Evolutionary conservation across 2,888 invertebrate genomes (phyloP).

Genomic region (Pseudanteris insignis): DNA sequence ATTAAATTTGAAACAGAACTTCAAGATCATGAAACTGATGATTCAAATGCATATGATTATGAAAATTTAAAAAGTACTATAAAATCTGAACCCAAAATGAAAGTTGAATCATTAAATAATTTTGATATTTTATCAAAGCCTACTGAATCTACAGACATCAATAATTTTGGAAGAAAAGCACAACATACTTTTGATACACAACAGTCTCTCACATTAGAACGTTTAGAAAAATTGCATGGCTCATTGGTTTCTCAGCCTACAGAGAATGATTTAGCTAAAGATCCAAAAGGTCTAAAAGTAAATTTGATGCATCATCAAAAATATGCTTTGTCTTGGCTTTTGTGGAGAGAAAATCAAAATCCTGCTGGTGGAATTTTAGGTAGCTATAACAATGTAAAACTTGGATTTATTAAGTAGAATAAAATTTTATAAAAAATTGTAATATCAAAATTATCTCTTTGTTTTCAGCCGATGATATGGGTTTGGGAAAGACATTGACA

Average conservation of each 20-base stretch:
- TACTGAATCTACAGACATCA: constrained; percentile 8
- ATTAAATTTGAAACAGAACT: background rate
- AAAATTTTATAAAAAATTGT: background rate
- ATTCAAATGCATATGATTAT: background rate
- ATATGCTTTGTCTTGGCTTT: constrained; percentile 86
- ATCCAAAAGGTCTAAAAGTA: constrained; percentile 74
- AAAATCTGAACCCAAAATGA: constrained; percentile 4
- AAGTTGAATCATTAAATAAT: constrained; percentile 3
- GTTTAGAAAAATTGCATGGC: constrained; percentile 76
- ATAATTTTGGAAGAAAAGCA: constrained; percentile 65
- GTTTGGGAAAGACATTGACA: constrained; percentile 83
- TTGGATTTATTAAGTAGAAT: background rate
- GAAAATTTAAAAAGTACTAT: background rate
- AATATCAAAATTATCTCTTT: background rate
- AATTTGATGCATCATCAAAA: constrained; percentile 84
- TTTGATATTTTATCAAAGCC: constrained; percentile 11
- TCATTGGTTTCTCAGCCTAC: constrained; percentile 75
- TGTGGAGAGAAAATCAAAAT: constrained; percentile 88
- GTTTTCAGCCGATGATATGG: constrained; percentile 78
- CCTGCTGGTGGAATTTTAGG: constrained; percentile 89
- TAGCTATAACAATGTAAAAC: constrained; percentile 51
- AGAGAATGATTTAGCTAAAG: constrained; percentile 70
- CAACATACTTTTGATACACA: constrained; percentile 76
- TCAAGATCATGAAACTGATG: too few species aligned
- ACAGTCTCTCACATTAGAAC: constrained; percentile 76